These are phyloP conservation scores for Gadus chalcogrammus DNA, from an alignment of 2,113 vertebrate species.

Conservation along the genomic window DNA sequence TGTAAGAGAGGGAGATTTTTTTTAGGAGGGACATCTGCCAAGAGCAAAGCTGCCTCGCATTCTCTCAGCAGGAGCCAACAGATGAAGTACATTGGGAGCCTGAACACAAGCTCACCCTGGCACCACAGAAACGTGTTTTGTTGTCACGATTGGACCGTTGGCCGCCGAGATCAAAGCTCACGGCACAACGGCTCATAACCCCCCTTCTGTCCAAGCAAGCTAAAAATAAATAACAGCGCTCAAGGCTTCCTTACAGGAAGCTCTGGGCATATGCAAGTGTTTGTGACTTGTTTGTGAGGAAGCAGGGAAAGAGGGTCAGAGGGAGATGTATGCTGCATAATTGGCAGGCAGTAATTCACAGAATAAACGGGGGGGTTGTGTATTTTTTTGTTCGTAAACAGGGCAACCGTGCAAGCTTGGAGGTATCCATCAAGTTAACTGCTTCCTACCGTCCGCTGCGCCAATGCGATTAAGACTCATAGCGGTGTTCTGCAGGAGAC, in stretches of 20 bases:
- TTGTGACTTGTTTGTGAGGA: not conserved
- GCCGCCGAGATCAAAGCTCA: conserved; percentile 28
- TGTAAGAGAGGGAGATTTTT: too few species aligned
- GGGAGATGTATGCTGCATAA: conserved; percentile 26
- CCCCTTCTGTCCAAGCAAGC: not conserved
- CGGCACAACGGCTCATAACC: not conserved
- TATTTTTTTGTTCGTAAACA: conserved; percentile 33
- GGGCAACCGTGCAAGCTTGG: not conserved
- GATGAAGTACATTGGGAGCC: conserved; percentile 11
- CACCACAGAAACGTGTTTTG: conserved; percentile 23
- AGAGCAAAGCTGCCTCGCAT: not conserved
- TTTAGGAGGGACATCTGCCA: not conserved
- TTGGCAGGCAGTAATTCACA: conserved; percentile 25
- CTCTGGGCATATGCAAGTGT: too few species aligned
- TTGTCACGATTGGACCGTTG: conserved; percentile 37
- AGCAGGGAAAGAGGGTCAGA: conserved; percentile 15
- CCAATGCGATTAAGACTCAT: conserved; percentile 31
- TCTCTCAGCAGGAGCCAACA: not conserved
- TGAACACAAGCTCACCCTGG: conserved; percentile 13
- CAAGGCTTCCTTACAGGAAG: too few species aligned
- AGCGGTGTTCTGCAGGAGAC: not conserved
- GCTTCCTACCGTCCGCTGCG: conserved; percentile 30
- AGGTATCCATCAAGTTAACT: conserved; percentile 44
- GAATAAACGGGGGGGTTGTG: conserved; percentile 3
- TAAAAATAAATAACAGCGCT: too few species aligned